Evolutionary conservation across 2,888 invertebrate species (phyloP).

Genomic region (Phrixothrix hirtus): DNA sequence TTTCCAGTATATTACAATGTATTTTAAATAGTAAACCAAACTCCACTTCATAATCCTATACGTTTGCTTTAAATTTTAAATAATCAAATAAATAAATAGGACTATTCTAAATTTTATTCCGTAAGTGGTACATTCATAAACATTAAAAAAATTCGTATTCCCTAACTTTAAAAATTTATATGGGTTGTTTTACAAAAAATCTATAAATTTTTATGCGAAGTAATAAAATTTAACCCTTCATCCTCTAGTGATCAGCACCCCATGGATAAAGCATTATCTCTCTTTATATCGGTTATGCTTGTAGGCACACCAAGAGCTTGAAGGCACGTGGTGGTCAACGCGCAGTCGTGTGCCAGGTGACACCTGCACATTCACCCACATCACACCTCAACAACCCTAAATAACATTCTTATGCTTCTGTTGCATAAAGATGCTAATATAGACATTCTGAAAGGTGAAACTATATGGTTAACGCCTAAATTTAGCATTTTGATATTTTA

Average conservation of each 20-base stretch:
- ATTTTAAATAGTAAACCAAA: no score
- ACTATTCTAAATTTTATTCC: no score
- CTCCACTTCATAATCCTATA: no score
- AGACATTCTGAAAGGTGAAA: slow-evolving; percentile 5
- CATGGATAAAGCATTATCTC: slow-evolving; percentile 14
- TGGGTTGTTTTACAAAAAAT: no score
- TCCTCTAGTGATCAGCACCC: slow-evolving; percentile 19
- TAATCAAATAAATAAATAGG: no score
- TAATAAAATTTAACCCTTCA: slow-evolving; percentile 17
- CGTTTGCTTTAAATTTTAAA: no score
- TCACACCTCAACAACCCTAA: slow-evolving; percentile 34
- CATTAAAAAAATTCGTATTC: no score
- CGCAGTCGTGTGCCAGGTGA: slow-evolving; percentile 43
- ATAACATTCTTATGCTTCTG: slow-evolving; percentile 5
- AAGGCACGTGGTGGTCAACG: slow-evolving; percentile 36
- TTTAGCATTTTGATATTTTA: slow-evolving; percentile 37
- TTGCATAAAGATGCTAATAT: slow-evolving; percentile 14
- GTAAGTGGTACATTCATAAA: no score
- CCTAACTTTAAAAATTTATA: no score
- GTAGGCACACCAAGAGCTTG: slow-evolving; percentile 19
- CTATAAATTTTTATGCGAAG: no score
- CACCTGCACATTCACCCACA: slow-evolving; percentile 38
- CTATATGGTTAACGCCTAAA: slow-evolving; percentile 34
- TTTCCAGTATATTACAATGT: no score
- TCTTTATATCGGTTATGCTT: slow-evolving; percentile 24